Evolutionary conservation across 2,113 vertebrate species (phyloP), one percentile per base, ranked within the genome.

Genomic region (Archilochus colubris): DNA sequence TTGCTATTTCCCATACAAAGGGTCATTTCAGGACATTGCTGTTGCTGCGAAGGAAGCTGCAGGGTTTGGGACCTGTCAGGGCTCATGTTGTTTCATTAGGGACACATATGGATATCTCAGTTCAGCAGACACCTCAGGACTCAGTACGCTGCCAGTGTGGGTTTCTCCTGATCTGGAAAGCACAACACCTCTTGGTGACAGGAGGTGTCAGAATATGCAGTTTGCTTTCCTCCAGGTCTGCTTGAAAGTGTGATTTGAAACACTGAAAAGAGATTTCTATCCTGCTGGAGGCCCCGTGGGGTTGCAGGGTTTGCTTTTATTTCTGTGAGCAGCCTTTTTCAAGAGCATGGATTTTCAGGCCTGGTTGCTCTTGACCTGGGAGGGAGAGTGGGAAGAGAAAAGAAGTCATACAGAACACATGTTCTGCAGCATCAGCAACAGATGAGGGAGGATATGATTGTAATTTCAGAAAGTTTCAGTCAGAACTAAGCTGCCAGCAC

Each of bases 371-470:
- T 74, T 74, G 85, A 89, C 63, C 67, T 88, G 67, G 43, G 87
- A 86, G 33, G 38, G 48, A 59, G 18, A 63, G 53, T 31, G 6
- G 24, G 27, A 22, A 21, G 7, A 73, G 57, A 43, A 77, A 58
- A 64, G 57, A 89, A 94, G 31, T 77, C 82, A 53, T 53, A 82
- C 82, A 88, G 85, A 93, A 88, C 85, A 82, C 78, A 40, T 72
- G 61, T 89, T 93, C 67, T 91, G 75, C 55, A 59, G 55, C 85
- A 74, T 91, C 87, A 86, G 87, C 91, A 91, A 59, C 76, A 83
- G 89, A 80, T 67, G 88, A 88, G 40, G 46, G 25, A 77, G 51
- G 57, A 61, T 91, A 82, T 93, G 63, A 48, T 80, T 86, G 78
- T 82, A 77, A 67, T 79, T 93, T 78, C 55, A 77, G 68, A 68